Evolutionary conservation across 2,113 vertebrate genomes (phyloP).

Genomic region (Hirundichthys speculiger): DNA sequence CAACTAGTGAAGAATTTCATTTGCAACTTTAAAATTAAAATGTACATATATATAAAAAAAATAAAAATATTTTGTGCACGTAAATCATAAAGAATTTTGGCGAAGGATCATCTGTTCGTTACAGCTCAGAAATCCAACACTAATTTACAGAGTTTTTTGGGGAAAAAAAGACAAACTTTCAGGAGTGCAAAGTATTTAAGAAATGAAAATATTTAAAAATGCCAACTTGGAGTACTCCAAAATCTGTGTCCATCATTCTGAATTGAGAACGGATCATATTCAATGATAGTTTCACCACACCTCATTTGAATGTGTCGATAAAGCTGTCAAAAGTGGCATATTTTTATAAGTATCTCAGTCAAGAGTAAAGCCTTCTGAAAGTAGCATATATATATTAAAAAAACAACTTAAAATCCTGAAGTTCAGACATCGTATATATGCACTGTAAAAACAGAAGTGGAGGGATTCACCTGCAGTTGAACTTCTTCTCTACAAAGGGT

Average conservation of each 20-base stretch:
- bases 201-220: slow-evolving; percentile 44
- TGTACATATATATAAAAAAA: slow-evolving; percentile 51
- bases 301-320: slow-evolving; percentile 16
- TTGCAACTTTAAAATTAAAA: slow-evolving; percentile 60
- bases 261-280: slow-evolving; percentile 29
- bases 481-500: slow-evolving; percentile 54
- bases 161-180: slow-evolving; percentile 40
- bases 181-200: slow-evolving; percentile 58
- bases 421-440: slow-evolving; percentile 45
- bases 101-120: slow-evolving; percentile 41
- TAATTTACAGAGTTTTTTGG: slow-evolving; percentile 38
- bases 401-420: slow-evolving; percentile 60
- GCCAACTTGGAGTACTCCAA: slow-evolving; percentile 37
- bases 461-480: slow-evolving; percentile 44
- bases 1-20: slow-evolving; percentile 50
- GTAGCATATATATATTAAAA: slow-evolving; percentile 54
- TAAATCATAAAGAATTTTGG: slow-evolving; percentile 44
- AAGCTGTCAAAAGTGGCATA: slow-evolving; percentile 44
- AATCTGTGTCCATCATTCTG: slow-evolving; percentile 22
- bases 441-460: slow-evolving; percentile 24
- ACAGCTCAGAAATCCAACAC: slow-evolving; percentile 42
- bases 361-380: slow-evolving; percentile 46
- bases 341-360: slow-evolving; percentile 41
- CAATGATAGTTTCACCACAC: slow-evolving; percentile 20
- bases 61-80: slow-evolving; percentile 56